phyloP scores from a whole-genome alignment of 2,113 vertebrate genomes.

The Sula dactylatra region DNA sequence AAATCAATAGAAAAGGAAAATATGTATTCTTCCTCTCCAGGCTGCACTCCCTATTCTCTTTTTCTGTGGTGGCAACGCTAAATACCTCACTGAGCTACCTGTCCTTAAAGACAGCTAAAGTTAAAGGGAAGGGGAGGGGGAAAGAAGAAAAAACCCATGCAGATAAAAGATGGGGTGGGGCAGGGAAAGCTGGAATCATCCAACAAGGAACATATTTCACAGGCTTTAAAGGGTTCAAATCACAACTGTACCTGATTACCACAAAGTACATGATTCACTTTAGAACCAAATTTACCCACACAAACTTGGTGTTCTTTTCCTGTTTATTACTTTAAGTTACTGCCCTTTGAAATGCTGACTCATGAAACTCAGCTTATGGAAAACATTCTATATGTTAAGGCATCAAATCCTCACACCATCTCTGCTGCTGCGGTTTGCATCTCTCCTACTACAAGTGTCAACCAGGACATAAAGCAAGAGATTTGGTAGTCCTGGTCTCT shows the following conservation, averaged over 20 bases:
- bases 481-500: not conserved
- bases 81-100: not conserved
- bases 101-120: not conserved
- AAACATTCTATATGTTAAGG: constrained; percentile 25
- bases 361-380: constrained; percentile 47
- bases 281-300: constrained; percentile 63
- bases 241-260: constrained; percentile 58
- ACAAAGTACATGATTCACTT: constrained; percentile 50
- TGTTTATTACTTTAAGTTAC: constrained; percentile 65
- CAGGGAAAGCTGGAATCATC: not conserved
- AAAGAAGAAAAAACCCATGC: not conserved
- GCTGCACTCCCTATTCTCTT: not conserved
- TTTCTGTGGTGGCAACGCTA: not conserved
- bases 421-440: not conserved
- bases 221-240: constrained; percentile 35
- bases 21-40: not conserved
- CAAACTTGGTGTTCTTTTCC: constrained; percentile 37
- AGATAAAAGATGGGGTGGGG: not conserved
- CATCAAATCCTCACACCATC: constrained; percentile 34
- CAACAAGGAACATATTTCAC: constrained; percentile 24
- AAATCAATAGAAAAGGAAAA: not conserved
- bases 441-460: not conserved
- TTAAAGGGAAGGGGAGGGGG: not conserved
- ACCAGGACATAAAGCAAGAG: not conserved
- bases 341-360: constrained; percentile 50